Evolutionary conservation across 1,140 invertebrate species (phyloP).

Genomic region (Drosophila sturtevanti): DNA sequence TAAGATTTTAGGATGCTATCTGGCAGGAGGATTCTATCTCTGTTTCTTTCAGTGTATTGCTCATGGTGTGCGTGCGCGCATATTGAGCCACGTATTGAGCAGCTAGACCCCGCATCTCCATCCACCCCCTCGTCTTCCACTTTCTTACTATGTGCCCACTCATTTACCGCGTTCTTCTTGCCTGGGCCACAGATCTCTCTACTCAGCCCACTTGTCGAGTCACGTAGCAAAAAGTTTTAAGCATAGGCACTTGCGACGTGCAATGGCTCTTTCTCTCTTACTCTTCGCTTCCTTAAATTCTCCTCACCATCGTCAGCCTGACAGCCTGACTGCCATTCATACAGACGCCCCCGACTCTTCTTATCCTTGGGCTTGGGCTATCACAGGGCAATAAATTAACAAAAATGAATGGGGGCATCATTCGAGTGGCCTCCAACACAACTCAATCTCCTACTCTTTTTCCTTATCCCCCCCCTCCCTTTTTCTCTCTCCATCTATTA

Average conservation of each 20-base stretch:
- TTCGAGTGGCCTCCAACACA: conserved; percentile 40
- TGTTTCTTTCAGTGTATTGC: conserved; percentile 11
- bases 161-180: conserved; percentile 12
- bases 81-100: conserved; percentile 76
- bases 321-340: background rate
- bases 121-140: background rate
- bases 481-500: background rate
- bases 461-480: background rate
- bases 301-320: too few relatives aligned
- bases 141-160: background rate
- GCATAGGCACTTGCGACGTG: conserved; percentile 78
- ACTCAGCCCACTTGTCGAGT: conserved; percentile 65
- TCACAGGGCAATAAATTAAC: conserved; percentile 73
- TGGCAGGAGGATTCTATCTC: background rate
- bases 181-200: background rate
- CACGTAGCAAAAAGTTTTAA: conserved; percentile 80
- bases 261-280: conserved; percentile 42
- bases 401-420: conserved; percentile 68
- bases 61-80: conserved; percentile 64
- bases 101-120: conserved; percentile 15
- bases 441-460: conserved; percentile 40
- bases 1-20: too few relatives aligned
- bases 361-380: conserved; percentile 62
- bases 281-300: too few relatives aligned
- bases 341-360: background rate